Base-by-base conservation (phyloP, 2,888 invertebrate species). In the Unio delphinus region DNA sequence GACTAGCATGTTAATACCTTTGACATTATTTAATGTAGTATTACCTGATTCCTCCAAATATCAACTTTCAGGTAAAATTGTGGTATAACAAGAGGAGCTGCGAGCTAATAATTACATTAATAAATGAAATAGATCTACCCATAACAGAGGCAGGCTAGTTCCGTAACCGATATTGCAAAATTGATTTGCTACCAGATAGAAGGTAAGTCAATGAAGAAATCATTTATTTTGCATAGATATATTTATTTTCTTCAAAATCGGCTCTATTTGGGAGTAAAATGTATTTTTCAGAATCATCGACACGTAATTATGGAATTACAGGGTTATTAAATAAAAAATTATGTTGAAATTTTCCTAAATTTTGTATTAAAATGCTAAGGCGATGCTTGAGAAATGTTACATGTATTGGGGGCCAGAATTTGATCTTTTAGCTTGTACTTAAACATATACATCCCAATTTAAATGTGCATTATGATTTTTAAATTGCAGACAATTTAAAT, bases 121-220 rank as follows among this genome's bases (percentile, higher is more conserved):
- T 98, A 63, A 95, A 96, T 86, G 99, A 98, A 63, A 94, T 94
- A 69, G 96, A 97, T 56, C 93, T 99, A 69, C 94, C 94, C 65
- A 94, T 96, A 45, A 91, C 93, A 61, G 96, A 95, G 86, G 81
- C 81, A 34, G 87, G 86, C 8, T 94, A 95, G 75, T 93, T 95
- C 45, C 92, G 96, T 84, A 96, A 95, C 92, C 95, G 96, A 1
- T 98, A 96, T 90, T 89, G 89, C 76, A 89, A 99, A 92, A 93
- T 99, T 89, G 98, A 97, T 91, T 93, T 99, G 83, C 93, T 99
- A 87, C 99, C 99, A 62, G 98, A 99, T 91, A 90, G 93, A 89
- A 94, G 93, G 94, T 94, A 85, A 83, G 88, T 78, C 11, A 3
- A 20, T 65, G 20, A 18, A 57, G 34, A 65, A 20, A 18, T 57